Evolutionary conservation across 2,797 vertebrate species (phyloP).

Genomic region (Tiaroga cobitis): DNA sequence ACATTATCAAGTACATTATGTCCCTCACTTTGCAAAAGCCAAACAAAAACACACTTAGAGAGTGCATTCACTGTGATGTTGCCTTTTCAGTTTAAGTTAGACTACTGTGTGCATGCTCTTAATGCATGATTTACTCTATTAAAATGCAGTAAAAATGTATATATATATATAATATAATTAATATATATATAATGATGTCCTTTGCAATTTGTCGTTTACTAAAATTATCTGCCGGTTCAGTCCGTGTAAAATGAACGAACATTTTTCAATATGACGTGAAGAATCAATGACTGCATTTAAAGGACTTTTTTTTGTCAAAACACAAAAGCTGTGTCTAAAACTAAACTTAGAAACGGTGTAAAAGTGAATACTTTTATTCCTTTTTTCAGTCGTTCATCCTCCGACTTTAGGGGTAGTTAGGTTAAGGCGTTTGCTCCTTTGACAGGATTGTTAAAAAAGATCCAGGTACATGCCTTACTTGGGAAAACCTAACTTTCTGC

Average conservation of each 20-base stretch:
- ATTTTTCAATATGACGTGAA: not conserved
- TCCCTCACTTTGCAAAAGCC: too few species aligned
- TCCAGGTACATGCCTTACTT: not conserved
- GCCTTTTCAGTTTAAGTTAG: too few species aligned
- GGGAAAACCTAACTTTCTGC: not conserved
- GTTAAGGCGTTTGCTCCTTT: not conserved
- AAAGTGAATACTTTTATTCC: not conserved
- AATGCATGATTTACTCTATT: too few species aligned
- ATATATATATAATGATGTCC: not conserved
- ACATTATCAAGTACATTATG: too few species aligned
- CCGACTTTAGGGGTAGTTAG: not conserved
- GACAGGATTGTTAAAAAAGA: not conserved
- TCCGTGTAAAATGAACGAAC: not conserved
- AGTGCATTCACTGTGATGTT: too few species aligned
- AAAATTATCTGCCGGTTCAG: not conserved
- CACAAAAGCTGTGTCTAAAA: not conserved
- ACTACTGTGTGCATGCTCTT: too few species aligned
- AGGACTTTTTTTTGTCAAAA: not conserved
- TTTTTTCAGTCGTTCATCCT: not conserved
- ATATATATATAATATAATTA: too few species aligned
- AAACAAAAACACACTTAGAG: too few species aligned
- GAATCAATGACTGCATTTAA: not conserved
- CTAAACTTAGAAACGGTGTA: not conserved
- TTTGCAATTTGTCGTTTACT: not conserved
- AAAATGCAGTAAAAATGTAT: too few species aligned